Evolutionary conservation across 2,797 vertebrate genomes (phyloP).

Genomic region (Aphelocoma californica): DNA sequence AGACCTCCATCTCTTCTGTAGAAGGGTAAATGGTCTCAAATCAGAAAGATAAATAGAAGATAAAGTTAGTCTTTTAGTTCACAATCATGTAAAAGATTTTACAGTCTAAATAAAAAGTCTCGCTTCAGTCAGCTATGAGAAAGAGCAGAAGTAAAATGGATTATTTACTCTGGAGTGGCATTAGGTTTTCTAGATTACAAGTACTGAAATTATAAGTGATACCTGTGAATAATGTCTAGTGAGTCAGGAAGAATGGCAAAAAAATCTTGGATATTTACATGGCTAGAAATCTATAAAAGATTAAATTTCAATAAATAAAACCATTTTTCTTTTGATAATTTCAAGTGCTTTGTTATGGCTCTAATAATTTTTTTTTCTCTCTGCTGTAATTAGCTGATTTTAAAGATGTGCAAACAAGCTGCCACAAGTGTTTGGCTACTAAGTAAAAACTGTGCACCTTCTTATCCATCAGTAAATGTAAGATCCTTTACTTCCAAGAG

Average conservation of each 20-base stretch:
- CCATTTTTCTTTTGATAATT: slow-evolving; percentile 12
- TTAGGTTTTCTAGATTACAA: not conserved
- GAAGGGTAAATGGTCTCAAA: not conserved
- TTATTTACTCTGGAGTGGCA: not conserved
- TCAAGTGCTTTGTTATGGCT: slow-evolving; percentile 22
- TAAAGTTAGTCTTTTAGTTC: not conserved
- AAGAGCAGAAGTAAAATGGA: not conserved
- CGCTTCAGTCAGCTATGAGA: not conserved
- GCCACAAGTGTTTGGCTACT: slow-evolving; percentile 52
- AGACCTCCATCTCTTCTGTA: not conserved
- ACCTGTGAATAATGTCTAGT: not conserved
- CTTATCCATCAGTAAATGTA: slow-evolving; percentile 45
- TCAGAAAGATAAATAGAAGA: not conserved
- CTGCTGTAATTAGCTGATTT: slow-evolving; percentile 31
- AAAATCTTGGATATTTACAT: not conserved
- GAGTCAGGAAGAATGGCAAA: not conserved
- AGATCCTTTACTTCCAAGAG: slow-evolving; percentile 60
- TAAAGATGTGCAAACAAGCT: slow-evolving; percentile 43
- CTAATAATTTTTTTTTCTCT: not conserved
- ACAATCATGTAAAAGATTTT: not conserved
- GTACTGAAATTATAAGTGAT: not conserved
- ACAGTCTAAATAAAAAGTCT: not conserved
- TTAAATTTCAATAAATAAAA: slow-evolving; percentile 21
- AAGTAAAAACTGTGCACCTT: slow-evolving; percentile 43
- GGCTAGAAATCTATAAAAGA: not conserved